phyloP scores from a whole-genome alignment of 2,113 vertebrate species.

The Carassius gibelio region DNA sequence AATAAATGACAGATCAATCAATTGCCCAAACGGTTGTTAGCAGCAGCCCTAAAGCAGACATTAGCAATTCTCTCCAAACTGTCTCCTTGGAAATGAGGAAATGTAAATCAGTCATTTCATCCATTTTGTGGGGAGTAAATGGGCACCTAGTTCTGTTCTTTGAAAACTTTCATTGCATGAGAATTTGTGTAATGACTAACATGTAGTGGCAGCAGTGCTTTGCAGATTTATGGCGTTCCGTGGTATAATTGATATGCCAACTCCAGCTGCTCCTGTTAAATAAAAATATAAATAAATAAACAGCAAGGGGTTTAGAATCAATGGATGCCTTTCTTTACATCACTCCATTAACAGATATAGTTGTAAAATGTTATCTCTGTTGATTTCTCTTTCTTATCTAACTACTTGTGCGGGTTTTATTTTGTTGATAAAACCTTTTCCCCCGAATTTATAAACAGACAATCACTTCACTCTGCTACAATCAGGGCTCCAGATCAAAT shows the following conservation, averaged over 20 bases:
- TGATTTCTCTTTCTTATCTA: no score
- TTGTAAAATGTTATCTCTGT: not conserved
- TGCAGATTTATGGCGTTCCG: not conserved
- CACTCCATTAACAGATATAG: slow-evolving; percentile 7
- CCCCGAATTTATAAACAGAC: no score
- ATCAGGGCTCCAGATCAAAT: no score
- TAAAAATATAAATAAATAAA: slow-evolving; percentile 40
- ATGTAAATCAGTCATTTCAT: slow-evolving; percentile 6
- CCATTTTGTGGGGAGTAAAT: slow-evolving; percentile 15
- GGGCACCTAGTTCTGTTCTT: not conserved
- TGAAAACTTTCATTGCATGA: slow-evolving; percentile 6
- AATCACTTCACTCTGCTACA: no score
- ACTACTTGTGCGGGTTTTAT: no score
- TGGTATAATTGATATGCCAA: slow-evolving; percentile 29
- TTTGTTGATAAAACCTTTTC: no score
- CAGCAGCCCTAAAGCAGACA: not conserved
- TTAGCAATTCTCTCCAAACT: not conserved
- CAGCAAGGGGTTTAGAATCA: slow-evolving; percentile 14
- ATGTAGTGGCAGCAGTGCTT: slow-evolving; percentile 10
- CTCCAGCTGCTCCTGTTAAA: slow-evolving; percentile 33
- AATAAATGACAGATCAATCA: not conserved
- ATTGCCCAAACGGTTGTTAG: not conserved
- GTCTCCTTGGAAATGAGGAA: slow-evolving; percentile 6
- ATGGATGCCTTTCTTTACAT: slow-evolving; percentile 23
- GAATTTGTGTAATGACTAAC: slow-evolving; percentile 24